phyloP scores from a whole-genome alignment of 2,888 invertebrate genomes.

The Heliconius hortense region DNA sequence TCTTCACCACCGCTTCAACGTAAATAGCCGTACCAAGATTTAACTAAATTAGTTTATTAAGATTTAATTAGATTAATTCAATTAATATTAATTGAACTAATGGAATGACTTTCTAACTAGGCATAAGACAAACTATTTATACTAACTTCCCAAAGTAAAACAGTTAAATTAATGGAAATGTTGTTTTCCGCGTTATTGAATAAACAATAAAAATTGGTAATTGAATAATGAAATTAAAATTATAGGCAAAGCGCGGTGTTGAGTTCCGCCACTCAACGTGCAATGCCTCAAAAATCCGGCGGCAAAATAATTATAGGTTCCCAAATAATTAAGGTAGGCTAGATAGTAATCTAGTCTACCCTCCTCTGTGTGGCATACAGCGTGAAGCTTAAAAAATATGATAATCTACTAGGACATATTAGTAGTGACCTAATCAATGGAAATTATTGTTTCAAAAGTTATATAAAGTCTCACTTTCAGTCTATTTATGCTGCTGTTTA shows the following conservation, averaged over 20 bases:
- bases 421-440: neutral
- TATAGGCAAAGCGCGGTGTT: neutral
- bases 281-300: too few relatives aligned
- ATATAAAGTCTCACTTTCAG: too few relatives aligned
- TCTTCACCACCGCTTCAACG: neutral
- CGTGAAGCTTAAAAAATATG: neutral
- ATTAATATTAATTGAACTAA: slow-evolving; percentile 14
- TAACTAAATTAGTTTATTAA: too few relatives aligned
- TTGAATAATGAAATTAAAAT: slow-evolving; percentile 16
- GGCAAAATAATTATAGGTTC: too few relatives aligned
- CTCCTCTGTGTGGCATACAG: too few relatives aligned
- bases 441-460: too few relatives aligned
- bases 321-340: too few relatives aligned
- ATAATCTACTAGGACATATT: neutral
- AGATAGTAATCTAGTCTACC: too few relatives aligned
- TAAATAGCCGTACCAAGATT: slow-evolving; percentile 2
- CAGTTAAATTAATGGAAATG: slow-evolving; percentile 12
- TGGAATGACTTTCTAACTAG: slow-evolving; percentile 8
- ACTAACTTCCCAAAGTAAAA: slow-evolving; percentile 18
- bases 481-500: too few relatives aligned
- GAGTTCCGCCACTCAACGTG: too few relatives aligned
- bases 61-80: too few relatives aligned
- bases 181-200: slow-evolving; percentile 8
- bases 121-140: slow-evolving; percentile 24
- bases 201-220: slow-evolving; percentile 6